Conservation (phyloP, 2,888 invertebrate genomes). For the Cephalotes varians region DNA sequence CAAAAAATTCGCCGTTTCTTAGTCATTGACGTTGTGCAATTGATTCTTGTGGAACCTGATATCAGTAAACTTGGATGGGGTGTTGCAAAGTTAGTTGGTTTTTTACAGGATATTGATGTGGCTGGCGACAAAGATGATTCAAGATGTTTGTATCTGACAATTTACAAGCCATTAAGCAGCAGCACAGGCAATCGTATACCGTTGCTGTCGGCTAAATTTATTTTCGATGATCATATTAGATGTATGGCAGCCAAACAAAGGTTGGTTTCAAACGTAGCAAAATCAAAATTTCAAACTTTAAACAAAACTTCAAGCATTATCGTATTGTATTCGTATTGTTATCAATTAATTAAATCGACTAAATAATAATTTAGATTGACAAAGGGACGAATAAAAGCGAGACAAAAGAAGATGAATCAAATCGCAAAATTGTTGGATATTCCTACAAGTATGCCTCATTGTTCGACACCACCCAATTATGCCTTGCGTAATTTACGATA, state of each 20-base stretch:
- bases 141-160: constrained; percentile 96
- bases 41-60: constrained; percentile 99
- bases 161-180: constrained; percentile 92
- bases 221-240: constrained; percentile 99
- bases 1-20: constrained; percentile 97
- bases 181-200: constrained; percentile 91
- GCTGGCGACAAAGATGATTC: constrained; percentile 98
- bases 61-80: constrained; percentile 98
- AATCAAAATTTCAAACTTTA: neutral
- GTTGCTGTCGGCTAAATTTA: constrained; percentile 95
- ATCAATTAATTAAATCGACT: neutral
- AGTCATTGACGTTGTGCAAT: constrained; percentile 97
- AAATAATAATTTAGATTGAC: constrained; percentile 77
- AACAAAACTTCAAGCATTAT: neutral
- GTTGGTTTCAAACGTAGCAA: constrained; percentile 85
- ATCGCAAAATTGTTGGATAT: constrained; percentile 97
- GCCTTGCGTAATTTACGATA: constrained; percentile 81
- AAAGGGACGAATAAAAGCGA: constrained; percentile 95
- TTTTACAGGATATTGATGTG: constrained; percentile 97
- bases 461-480: constrained; percentile 84
- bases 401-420: constrained; percentile 98
- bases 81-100: constrained; percentile 98
- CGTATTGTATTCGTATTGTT: neutral
- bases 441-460: constrained; percentile 86
- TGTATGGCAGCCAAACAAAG: constrained; percentile 99